These are phyloP conservation scores for Drosophila melanogaster DNA, from an alignment of 1,140 invertebrate species.

Conservation along the genomic window DNA sequence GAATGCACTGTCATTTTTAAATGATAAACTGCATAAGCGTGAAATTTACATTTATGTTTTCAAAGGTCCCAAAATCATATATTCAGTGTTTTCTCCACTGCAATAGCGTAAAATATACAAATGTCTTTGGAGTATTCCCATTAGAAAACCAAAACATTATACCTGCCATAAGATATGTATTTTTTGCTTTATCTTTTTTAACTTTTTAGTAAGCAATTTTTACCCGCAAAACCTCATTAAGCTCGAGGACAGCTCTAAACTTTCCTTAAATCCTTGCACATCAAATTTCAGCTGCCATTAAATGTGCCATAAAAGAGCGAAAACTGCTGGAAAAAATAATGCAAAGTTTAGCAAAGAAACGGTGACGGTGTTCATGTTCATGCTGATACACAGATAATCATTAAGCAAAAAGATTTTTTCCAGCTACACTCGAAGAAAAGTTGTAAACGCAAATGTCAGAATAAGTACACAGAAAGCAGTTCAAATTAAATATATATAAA, in stretches of 20 bases:
- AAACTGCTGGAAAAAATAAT: conserved; percentile 32
- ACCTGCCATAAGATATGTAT: background rate
- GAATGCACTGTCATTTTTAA: no score
- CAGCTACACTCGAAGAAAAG: background rate
- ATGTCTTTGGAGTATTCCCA: background rate
- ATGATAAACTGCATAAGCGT: background rate
- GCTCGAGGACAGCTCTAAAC: conserved; percentile 53
- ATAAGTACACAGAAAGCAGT: conserved; percentile 10
- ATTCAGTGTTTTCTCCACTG: background rate
- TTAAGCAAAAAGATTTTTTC: conserved; percentile 41
- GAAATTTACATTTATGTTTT: background rate
- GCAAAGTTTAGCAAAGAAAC: conserved; percentile 38
- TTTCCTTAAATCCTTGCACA: conserved; percentile 41
- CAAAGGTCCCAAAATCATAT: no score
- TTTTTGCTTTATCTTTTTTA: background rate
- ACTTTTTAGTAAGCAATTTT: conserved; percentile 2
- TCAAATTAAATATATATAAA: no score
- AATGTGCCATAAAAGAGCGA: conserved; percentile 59
- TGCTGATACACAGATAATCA: conserved; percentile 53
- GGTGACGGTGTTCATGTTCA: conserved; percentile 9
- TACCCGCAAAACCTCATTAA: conserved; percentile 24
- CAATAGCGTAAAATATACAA: background rate
- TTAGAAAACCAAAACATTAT: background rate
- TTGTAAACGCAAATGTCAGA: background rate
- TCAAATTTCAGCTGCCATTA: conserved; percentile 73